A percentile compares a stretch with the other conserved stretches of the same genome.
phyloP scores from a whole-genome alignment of 2,888 invertebrate genomes.

The Acleris holmiana region DNA sequence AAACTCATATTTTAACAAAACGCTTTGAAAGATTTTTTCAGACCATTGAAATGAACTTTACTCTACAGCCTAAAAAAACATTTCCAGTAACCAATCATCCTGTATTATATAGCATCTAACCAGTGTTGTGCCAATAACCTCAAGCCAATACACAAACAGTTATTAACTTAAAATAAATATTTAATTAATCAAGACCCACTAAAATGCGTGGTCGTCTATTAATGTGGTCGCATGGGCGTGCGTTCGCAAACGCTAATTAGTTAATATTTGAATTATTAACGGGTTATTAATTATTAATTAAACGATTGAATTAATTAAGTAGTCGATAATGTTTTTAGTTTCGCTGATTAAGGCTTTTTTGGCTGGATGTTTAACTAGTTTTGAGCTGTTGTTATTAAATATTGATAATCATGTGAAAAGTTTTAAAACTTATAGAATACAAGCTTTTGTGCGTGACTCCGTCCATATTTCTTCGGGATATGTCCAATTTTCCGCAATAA shows the following conservation, averaged over 20 bases:
- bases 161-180: constrained; percentile 3
- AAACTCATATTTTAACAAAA: too few species aligned
- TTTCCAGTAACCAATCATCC: too few species aligned
- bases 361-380: constrained; percentile 4
- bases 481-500: too few species aligned
- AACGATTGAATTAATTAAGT: constrained; percentile 20
- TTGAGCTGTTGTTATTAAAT: not conserved
- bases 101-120: too few species aligned
- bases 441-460: too few species aligned
- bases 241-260: constrained; percentile 19
- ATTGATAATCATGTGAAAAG: not conserved
- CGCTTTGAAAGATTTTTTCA: too few species aligned
- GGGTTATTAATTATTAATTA: constrained; percentile 22
- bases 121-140: too few species aligned
- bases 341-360: constrained; percentile 18
- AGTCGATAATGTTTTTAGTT: constrained; percentile 12
- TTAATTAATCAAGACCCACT: constrained; percentile 8
- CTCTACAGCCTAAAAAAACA: too few species aligned
- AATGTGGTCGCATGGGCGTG: constrained; percentile 6
- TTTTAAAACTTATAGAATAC: too few species aligned
- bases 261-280: constrained; percentile 28
- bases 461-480: too few species aligned
- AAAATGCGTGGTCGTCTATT: constrained; percentile 7
- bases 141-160: not conserved
- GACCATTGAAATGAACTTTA: too few species aligned